Percentiles rank a stretch among this genome's conserved stretches.
These are phyloP conservation scores for Clivina fossor DNA, from an alignment of 2,888 invertebrate genomes.

Conservation along the genomic window DNA sequence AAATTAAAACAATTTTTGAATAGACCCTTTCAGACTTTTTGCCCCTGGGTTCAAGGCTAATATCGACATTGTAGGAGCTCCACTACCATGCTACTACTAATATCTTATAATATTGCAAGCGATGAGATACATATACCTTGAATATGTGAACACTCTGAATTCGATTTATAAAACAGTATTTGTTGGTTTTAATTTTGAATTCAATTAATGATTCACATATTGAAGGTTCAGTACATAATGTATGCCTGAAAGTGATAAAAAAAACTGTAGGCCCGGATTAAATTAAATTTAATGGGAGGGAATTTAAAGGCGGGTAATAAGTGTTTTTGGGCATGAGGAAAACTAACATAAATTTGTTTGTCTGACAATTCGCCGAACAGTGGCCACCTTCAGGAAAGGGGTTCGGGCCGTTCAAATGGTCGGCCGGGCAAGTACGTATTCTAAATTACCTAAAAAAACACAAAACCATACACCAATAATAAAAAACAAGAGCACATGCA, in stretches of 20 bases:
- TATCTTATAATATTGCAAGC: no score
- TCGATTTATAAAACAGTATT: not conserved
- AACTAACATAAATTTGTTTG: slow-evolving; percentile 35
- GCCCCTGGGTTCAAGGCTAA: slow-evolving; percentile 37
- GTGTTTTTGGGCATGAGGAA: slow-evolving; percentile 32
- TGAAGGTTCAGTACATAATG: slow-evolving; percentile 7
- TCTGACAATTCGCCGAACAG: slow-evolving; percentile 57
- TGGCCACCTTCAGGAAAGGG: slow-evolving; percentile 99
- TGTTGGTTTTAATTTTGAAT: not conserved
- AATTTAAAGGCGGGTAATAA: slow-evolving; percentile 6
- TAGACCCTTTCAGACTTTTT: slow-evolving; percentile 30
- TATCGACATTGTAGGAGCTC: slow-evolving; percentile 29
- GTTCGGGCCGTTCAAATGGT: slow-evolving; percentile 99
- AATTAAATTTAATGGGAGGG: no score
- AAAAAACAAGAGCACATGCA: no score
- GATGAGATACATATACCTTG: no score
- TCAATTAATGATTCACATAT: slow-evolving; percentile 7
- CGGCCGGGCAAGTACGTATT: slow-evolving; percentile 97
- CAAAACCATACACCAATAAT: not conserved
- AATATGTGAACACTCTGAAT: no score
- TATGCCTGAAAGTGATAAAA: slow-evolving; percentile 1
- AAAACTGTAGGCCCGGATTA: no score
- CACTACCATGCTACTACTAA: no score
- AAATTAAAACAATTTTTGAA: slow-evolving; percentile 31
- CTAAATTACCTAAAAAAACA: slow-evolving; percentile 47